Evolutionary conservation across 2,888 invertebrate genomes (phyloP).

Genomic region (Marasmarcha lunaedactyla): DNA sequence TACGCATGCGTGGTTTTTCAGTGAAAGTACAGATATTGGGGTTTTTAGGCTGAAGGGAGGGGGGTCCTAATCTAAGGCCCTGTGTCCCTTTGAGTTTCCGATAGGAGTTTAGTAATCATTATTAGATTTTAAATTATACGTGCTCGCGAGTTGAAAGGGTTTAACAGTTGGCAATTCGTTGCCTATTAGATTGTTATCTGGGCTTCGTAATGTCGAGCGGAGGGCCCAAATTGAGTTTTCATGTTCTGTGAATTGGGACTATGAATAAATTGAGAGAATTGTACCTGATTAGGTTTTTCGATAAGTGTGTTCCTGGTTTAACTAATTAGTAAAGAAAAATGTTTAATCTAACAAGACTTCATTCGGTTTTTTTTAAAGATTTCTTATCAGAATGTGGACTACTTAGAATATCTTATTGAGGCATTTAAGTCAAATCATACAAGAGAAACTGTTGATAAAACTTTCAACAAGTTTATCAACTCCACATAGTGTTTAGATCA

Average conservation of each 20-base stretch:
- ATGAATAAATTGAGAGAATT: not conserved
- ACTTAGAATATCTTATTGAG: too few relatives aligned
- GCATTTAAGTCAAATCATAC: too few relatives aligned
- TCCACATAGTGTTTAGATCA: too few relatives aligned
- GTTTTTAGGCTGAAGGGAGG: constrained; percentile 50
- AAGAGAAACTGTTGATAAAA: too few relatives aligned
- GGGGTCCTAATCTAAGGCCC: constrained; percentile 62
- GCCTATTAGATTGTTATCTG: constrained; percentile 48
- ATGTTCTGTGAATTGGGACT: not conserved
- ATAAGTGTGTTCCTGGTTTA: too few relatives aligned
- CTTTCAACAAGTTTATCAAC: too few relatives aligned
- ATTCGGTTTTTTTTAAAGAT: too few relatives aligned
- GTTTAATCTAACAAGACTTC: too few relatives aligned
- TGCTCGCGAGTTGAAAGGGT: constrained; percentile 52
- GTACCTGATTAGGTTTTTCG: too few relatives aligned
- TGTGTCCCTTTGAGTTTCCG: constrained; percentile 63
- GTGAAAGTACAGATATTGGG: constrained; percentile 62
- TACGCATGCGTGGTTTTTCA: constrained; percentile 65
- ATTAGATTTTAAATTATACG: constrained; percentile 69
- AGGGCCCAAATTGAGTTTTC: not conserved
- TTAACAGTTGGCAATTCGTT: constrained; percentile 43
- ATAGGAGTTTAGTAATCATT: constrained; percentile 69
- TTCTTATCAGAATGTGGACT: too few relatives aligned
- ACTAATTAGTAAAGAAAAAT: too few relatives aligned
- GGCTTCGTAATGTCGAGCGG: constrained; percentile 11